Evolutionary conservation across 2,113 vertebrate species (phyloP), one percentile per base, ranked within the genome.

Genomic region (Dipodomys stephensi): DNA sequence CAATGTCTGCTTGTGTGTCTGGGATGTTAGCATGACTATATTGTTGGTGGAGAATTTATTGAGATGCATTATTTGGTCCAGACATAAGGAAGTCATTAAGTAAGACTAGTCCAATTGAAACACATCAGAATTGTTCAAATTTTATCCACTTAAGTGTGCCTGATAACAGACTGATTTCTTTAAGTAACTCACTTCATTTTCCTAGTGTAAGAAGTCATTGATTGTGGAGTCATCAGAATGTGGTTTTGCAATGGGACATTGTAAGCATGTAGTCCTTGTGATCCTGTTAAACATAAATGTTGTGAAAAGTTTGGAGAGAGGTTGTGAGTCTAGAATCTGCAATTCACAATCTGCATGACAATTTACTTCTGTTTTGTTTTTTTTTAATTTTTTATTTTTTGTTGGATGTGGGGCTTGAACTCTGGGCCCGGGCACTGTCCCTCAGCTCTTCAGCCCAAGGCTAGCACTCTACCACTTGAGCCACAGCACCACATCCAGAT

Each of bases 41-140:
- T 6, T 1, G 39, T 78, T 35, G 23, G 19, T 27, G 84, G 39
- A 85, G 79, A 71, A 68, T 64, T 90, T 32, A 30, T 19, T 44
- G 44, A 68, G 83, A 18, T 83, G 53, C 27, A 64, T 93, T 65
- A 35, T 44, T 15, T 64, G 49, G 87, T 53, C 72, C 67, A 93
- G 88, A 90, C 88, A 80, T n/a, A 23, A 83, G 79, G 44, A 89
- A 94, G 67, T 92, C 62, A 30, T 93, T 82, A 90, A 83, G 87
- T 25, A 53, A 84, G 65, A 62, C 25, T 28, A 73, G 82, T 84
- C 77, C 65, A 23, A 64, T 39, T 44, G 78, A 83, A 94, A 62
- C 73, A 64, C 4, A 23, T 32, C 44, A 18, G 62, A 28, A 71
- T 67, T 87, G 69, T 69, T 83, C 68, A 74, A n/a, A 39, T 62